Base-by-base conservation (phyloP, 2,113 vertebrate genomes). In the Acanthochromis polyacanthus region DNA sequence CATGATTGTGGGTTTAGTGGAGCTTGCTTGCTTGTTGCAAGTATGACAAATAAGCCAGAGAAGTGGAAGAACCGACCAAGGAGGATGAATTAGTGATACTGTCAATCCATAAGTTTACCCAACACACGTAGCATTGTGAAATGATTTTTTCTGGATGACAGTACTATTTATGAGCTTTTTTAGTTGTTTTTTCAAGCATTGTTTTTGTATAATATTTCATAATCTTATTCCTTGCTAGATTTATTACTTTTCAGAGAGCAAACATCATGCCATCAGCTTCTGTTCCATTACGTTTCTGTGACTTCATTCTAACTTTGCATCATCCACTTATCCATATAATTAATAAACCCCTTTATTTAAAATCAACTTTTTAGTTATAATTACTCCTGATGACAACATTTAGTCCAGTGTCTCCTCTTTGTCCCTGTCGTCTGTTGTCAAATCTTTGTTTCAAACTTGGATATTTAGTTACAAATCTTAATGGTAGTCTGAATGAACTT, bases 1-100 rank as follows among this genome's bases (percentile, higher is more conserved):
- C 32, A 68, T 70, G 19, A 69, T 75, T 59, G 59, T 83, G 60
- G 11, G 64, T 81, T 80, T 23, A 58, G 67, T 62, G 12, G 63
- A 25, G 62, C 48, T 74, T 45, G 17, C 48, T 19, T 48, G 17
- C 48, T 20, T 51, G 7, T 48, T 63, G 12, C 7, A 46, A 56
- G 9, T 53, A 38, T 70, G 57, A 30, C 50, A 53, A 57, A 38
- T 74, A 71, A 59, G 56, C 43, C 40, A 45, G 17, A 65, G 57
- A 52, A 40, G 4, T 20, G 5, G 19, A 66, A 38, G 25, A 64
- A 65, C 28, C 19, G 23, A 11, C 19, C 1, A 16, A 30, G 43
- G 14, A 64, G 19, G 55, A 66, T 22, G 17, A 60, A 22, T 28
- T 8, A 19, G 20, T 38, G 46, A 52, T 43, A 14, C 2, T 30